phyloP scores from a whole-genome alignment of 2,797 vertebrate genomes.

The Thunnus albacares region DNA sequence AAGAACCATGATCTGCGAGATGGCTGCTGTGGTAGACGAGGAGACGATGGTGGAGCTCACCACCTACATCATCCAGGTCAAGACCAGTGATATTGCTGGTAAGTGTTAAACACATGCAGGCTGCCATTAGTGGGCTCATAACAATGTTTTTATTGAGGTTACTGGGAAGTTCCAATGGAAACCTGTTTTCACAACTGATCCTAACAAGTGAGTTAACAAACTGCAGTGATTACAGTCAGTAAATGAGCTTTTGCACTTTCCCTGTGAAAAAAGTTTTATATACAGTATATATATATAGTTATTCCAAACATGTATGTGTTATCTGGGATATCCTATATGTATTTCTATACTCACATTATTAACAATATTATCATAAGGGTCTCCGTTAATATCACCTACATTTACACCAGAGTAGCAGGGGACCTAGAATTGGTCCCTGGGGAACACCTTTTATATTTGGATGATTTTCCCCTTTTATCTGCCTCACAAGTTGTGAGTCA shows the following conservation, averaged over 20 bases:
- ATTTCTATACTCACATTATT: background rate
- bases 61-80: slow-evolving; percentile 91
- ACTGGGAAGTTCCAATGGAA: background rate
- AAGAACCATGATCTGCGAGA: slow-evolving; percentile 90
- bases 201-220: background rate
- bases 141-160: background rate
- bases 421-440: background rate
- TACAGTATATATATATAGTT: too few relatives aligned
- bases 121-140: background rate
- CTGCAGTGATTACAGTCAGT: background rate
- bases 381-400: background rate
- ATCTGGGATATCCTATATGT: background rate
- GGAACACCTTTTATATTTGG: slow-evolving; percentile 17
- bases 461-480: background rate
- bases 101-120: slow-evolving; percentile 21
- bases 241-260: too few relatives aligned
- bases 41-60: slow-evolving; percentile 95
- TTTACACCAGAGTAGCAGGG: slow-evolving; percentile 1
- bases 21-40: slow-evolving; percentile 91
- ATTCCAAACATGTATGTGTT: background rate
- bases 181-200: background rate
- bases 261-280: too few relatives aligned
- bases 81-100: slow-evolving; percentile 95
- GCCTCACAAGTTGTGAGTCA: background rate
- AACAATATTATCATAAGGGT: background rate